Conservation (phyloP, 2,888 invertebrate species). For the Parapristionchus giblindavisi region DNA sequence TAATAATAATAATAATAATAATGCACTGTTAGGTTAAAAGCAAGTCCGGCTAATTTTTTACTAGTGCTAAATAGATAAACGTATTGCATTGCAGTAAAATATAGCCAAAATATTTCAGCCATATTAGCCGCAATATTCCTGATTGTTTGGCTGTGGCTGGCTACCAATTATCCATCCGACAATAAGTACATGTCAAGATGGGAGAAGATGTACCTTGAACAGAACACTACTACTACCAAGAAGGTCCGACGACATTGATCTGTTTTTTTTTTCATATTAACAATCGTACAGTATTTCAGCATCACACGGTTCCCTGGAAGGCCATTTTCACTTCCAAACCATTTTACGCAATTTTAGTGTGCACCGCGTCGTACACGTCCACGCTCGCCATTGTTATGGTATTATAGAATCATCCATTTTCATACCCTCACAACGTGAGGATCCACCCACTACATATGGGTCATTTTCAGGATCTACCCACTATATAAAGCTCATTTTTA, state of each 20-base stretch:
- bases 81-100: too few species aligned
- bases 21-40: too few species aligned
- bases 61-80: too few species aligned
- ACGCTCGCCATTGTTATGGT: conserved; percentile 33
- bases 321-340: conserved; percentile 32
- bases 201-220: conserved; percentile 46
- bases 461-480: not conserved
- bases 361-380: conserved; percentile 29
- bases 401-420: too few species aligned
- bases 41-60: too few species aligned
- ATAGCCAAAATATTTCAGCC: too few species aligned
- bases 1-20: too few species aligned
- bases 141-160: conserved; percentile 41
- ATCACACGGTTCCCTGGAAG: conserved; percentile 34
- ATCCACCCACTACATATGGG: not conserved
- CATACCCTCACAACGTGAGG: too few species aligned
- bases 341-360: conserved; percentile 25
- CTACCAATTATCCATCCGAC: conserved; percentile 46
- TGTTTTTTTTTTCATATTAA: too few species aligned
- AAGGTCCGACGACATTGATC: too few species aligned
- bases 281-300: too few species aligned
- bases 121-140: conserved; percentile 37
- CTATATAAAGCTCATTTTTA: not conserved
- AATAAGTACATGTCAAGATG: conserved; percentile 47
- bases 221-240: conserved; percentile 24